phyloP scores from a whole-genome alignment of 2,797 vertebrate species.

The Petrocephalus schoutedeni region DNA sequence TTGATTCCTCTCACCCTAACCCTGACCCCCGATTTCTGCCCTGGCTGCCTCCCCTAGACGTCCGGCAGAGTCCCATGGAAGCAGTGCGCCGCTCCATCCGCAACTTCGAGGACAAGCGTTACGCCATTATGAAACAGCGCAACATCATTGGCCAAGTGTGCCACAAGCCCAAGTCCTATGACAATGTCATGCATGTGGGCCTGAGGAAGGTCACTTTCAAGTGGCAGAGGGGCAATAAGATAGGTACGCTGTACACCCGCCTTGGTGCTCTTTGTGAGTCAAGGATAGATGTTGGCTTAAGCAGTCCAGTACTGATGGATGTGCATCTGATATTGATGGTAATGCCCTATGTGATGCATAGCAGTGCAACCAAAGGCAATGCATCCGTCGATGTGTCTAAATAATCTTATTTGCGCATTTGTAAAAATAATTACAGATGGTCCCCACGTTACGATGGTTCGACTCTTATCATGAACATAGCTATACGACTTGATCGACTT shows the following conservation, averaged over 20 bases:
- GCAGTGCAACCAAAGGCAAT: neutral
- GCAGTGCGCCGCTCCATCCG: conserved; percentile 81
- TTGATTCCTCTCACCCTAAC: neutral
- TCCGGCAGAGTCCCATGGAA: conserved; percentile 84
- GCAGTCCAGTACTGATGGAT: neutral
- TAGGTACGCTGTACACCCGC: conserved; percentile 64
- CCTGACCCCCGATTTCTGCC: neutral
- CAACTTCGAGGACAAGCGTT: conserved; percentile 84
- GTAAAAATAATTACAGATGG: neutral
- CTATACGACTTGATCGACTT: too few species aligned
- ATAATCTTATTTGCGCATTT: neutral
- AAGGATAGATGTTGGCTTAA: neutral
- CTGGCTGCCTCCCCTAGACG: neutral
- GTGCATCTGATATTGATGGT: neutral
- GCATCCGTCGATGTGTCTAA: neutral
- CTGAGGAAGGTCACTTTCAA: conserved; percentile 98
- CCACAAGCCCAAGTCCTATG: conserved; percentile 91
- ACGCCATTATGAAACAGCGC: conserved; percentile 83
- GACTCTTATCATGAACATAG: too few species aligned
- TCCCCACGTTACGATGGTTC: too few species aligned
- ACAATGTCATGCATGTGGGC: conserved; percentile 96
- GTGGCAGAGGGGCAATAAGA: conserved; percentile 99
- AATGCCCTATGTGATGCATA: neutral
- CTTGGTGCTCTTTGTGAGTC: neutral
- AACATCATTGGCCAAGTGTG: conserved; percentile 98